phyloP scores from a whole-genome alignment of 2,113 vertebrate genomes.

The Chaetops frenatus region DNA sequence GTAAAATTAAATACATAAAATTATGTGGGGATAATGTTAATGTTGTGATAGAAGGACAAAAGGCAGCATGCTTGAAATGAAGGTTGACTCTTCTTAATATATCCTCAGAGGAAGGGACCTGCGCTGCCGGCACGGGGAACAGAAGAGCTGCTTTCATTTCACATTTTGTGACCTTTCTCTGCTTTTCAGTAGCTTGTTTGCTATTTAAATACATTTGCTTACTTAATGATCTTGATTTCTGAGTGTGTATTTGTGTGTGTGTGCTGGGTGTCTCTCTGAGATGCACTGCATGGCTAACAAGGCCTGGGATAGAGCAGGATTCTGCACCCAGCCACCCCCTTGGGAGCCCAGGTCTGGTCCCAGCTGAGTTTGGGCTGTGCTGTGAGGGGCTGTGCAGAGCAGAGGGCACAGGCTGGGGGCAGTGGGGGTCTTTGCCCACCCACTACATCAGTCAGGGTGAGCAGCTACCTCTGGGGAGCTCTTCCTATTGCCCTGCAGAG shows the following conservation, averaged over 20 bases:
- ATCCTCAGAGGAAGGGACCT: not conserved
- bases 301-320: not conserved
- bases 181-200: not conserved
- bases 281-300: not conserved
- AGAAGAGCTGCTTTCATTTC: not conserved
- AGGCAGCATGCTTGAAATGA: not conserved
- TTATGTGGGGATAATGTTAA: constrained; percentile 26
- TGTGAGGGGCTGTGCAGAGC: not conserved
- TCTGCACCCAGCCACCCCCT: fast-evolving
- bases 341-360: not conserved
- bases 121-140: fast-evolving
- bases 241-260: not conserved
- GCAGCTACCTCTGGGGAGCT: not conserved
- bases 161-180: constrained; percentile 5
- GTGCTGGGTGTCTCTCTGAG: not conserved
- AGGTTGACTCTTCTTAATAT: constrained; percentile 22
- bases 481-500: not conserved
- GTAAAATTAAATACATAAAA: constrained; percentile 61
- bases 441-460: fast-evolving
- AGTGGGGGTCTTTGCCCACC: not conserved
- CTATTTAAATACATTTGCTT: not conserved
- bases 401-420: not conserved
- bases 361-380: not conserved
- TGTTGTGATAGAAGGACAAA: constrained; percentile 17
- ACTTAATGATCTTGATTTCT: not conserved